Evolutionary conservation across 1,140 invertebrate genomes (phyloP), one percentile per base, ranked within the genome.

Genomic region (Lysiphlebus fabarum): DNA sequence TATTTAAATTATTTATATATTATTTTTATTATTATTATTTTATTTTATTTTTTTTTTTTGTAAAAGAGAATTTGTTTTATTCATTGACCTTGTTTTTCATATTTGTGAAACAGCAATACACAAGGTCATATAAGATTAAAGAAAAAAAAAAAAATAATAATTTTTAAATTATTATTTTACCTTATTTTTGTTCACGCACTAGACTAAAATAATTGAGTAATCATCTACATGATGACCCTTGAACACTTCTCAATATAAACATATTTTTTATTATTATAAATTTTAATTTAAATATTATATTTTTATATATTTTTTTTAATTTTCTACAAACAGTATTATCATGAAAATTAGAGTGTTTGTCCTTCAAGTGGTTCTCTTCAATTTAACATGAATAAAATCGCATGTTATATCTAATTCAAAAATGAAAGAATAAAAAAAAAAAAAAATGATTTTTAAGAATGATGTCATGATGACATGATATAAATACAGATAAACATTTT

Each of bases 301-400:
- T n/a, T n/a, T n/a, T n/a, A n/a, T n/a, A n/a, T n/a, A n/a, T n/a
- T n/a, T n/a, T n/a, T n/a, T n/a, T n/a, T n/a, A n/a, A n/a, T n/a
- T n/a, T 47, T 47, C 44, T 11, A 2, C 12, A 7, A 47, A n/a
- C n/a, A n/a, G n/a, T n/a, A n/a, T n/a, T n/a, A 45, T 41, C 12
- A 55, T 33, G 41, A 44, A 37, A 45, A 26, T 44, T 17, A 43
- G 42, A 56, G 49, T 51, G 49, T 36, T n/a, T 34, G 49, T 11
- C 49, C 49, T 51, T 51, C 49, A 12, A 8, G 11, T 37, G 49
- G 38, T 51, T 51, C 34, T 37, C 34, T 10, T 51, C 49, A 51
- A 51, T 51, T 51, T 37, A 38, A 36, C 49, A 36, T 34, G 36
- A 38, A 34, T 36, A 38, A 36, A 36, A 51, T 51, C 36, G 36